Base-by-base conservation (phyloP, 2,888 invertebrate species). In the Melinaea marsaeus region DNA sequence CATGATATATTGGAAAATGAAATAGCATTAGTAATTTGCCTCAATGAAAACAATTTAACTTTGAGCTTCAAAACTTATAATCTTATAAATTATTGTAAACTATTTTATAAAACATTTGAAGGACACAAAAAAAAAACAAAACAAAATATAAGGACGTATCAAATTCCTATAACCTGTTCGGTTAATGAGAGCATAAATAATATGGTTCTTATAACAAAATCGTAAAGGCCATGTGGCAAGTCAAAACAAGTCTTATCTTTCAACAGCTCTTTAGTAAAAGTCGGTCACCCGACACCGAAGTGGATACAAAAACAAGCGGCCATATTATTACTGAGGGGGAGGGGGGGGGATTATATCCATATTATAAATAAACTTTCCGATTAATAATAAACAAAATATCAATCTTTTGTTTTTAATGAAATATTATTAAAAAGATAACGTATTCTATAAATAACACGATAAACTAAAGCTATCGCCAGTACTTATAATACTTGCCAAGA, bases 191-290 rank as follows among this genome's bases (percentile, higher is more conserved):
- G 7, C 55, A 58, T 68, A 63, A 63, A 66, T 64, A 60, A 64
- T 22, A 65, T 62, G 66, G 58, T 58, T 45, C 61, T 58, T 64
- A 45, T 42, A 57, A 75, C 79, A 78, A 78, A 76, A 46, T 46
- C 46, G n/a, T 81, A 81, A 74, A 67, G 57, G 63, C 66, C 80
- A 77, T 68, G 69, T 74, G 75, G 72, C 72, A 74, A 80, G 76
- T 78, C 80, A 80, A 79, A 85, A 85, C 60, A 60, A 42, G 70
- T 71, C 69, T 85, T 82, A 83, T 83, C 80, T 82, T 77, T 76
- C 75, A 70, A 73, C 71, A 75, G 72, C 72, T 73, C 72, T 77
- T 83, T 74, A 75, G 72, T 77, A 78, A 83, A 85, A 85, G 72
- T 78, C 78, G 80, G 84, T 73, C 83, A 86, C 78, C 71, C 75